Base-by-base conservation (phyloP, 2,888 invertebrate genomes). In the Harmothoe impar region DNA sequence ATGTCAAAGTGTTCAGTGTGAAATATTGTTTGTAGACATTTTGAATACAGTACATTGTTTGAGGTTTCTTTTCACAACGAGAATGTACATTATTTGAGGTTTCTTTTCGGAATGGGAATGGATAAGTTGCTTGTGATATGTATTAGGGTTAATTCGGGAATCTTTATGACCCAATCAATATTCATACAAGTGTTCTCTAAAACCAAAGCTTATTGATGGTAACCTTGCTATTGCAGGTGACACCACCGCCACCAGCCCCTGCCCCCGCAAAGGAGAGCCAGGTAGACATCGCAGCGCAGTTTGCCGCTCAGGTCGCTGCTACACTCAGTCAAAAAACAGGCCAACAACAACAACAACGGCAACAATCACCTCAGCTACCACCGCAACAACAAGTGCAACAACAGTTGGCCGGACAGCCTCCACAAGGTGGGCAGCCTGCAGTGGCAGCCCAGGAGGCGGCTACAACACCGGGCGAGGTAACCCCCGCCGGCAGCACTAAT, bases 301-400 rank as follows among this genome's bases (percentile, higher is more conserved):
- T 94, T 93, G 94, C 94, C 20, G 94, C 94, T 10, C 93, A 93
- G 89, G 94, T 94, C 12, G 94, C 94, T 43, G 93, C 93, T 17
- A 93, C 93, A 62, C 89, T 92, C 33, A 89, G 91, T 29, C 51
- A 33, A 12, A 81, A 78, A 43, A 52, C 33, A 31, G 29, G 15
- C 12, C 78, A 31, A 29, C 56, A 35, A 43, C 72, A 31, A 35
- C 77, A 89, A 52, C 89, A 89, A 72, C 78, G 35, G 62, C 89
- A 88, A 23, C 62, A 35, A 56, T 10, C 12, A 5, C 33, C 62
- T 17, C 89, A 29, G 25, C 89, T 77, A 29, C 77, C 20, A 35
- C 89, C 72, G 31, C 77, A 33, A 43, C 77, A 35, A 43, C 89
- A 72, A 89, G 5, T 54, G 77, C 89, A 89, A 72, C 77, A 62